Evolutionary conservation across 2,113 vertebrate genomes (phyloP), one percentile per base, ranked within the genome.

Genomic region (Recurvirostra avosetta): DNA sequence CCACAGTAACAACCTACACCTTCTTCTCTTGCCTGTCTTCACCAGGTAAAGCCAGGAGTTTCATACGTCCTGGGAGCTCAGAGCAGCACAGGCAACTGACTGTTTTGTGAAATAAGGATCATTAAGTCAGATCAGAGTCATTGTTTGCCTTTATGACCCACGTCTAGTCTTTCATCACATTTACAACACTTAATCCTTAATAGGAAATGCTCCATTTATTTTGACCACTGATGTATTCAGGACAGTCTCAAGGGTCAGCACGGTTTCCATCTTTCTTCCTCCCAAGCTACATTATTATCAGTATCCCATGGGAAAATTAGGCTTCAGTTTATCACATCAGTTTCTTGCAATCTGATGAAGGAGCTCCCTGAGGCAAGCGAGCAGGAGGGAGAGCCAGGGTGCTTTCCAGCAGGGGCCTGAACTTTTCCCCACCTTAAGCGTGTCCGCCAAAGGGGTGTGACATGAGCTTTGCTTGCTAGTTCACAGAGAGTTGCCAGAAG

Each of bases 121-220:
- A 93, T 79, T 90, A 93, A 90, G 82, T 94, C 86, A 86, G 88
- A 92, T 80, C 79, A 91, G 58, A 93, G 68, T 91, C 56, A 49
- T 8, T 52, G 56, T 84, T 86, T 94, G 94, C 76, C 94, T 94
- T 92, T 94, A 89, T 75, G 92, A 86, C 77, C 83, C 83, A 89
- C 3, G 0, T 81, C 91, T 92, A 86, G 76, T 78, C 80, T 88
- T 89, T 49, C 84, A 94, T 68, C 88, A 78, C 80, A 86, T 90
- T 93, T 95, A 92, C 75, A 93, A 90, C 67, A 68, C 79, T 95
- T 91, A 95, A 86, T 79, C 75, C 76, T 92, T 91, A 91, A 94
- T 84, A 90, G 88, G 83, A 94, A 94, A 88, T 21, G 75, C 86
- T 94, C 66, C 74, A 49, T 96, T 88, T 92, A 66, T 88, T 96